phyloP scores from a whole-genome alignment of 2,113 vertebrate species.

The Brachirus orientalis region DNA sequence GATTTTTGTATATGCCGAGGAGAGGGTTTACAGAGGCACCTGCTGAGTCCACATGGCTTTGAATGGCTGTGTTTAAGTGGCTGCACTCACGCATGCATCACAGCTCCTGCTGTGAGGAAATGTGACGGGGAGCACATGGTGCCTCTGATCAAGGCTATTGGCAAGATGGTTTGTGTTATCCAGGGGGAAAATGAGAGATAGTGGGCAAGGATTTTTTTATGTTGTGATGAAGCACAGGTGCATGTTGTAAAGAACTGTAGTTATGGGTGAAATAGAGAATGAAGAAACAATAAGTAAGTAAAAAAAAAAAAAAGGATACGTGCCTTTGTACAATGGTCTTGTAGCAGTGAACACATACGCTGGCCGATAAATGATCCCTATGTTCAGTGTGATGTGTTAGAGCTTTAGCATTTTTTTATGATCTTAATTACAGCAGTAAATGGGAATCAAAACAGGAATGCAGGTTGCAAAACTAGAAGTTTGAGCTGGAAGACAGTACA shows the following conservation, averaged over 20 bases:
- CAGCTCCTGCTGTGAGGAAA: conserved; percentile 65
- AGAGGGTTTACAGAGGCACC: conserved; percentile 51
- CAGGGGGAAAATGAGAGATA: conserved; percentile 9
- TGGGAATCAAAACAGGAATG: no score
- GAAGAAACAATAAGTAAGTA: background rate
- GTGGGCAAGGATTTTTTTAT: conserved; percentile 15
- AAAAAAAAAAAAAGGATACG: background rate
- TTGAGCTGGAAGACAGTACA: no score
- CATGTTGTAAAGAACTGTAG: conserved; percentile 42
- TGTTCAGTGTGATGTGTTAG: no score
- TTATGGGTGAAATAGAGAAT: conserved; percentile 16
- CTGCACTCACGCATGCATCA: conserved; percentile 69
- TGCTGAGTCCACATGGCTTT: conserved; percentile 73
- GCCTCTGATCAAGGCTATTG: conserved; percentile 65
- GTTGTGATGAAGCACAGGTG: conserved; percentile 58
- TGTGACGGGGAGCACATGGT: conserved; percentile 35
- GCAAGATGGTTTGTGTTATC: conserved; percentile 50
- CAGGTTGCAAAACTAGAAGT: no score
- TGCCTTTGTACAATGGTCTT: no score
- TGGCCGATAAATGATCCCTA: no score
- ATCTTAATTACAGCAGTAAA: no score
- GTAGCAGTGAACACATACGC: no score
- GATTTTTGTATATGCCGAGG: conserved; percentile 12
- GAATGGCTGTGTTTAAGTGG: conserved; percentile 64
- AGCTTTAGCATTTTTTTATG: no score